Base-by-base conservation (phyloP, 1,140 invertebrate species). In the Pseudoatta argentina region DNA sequence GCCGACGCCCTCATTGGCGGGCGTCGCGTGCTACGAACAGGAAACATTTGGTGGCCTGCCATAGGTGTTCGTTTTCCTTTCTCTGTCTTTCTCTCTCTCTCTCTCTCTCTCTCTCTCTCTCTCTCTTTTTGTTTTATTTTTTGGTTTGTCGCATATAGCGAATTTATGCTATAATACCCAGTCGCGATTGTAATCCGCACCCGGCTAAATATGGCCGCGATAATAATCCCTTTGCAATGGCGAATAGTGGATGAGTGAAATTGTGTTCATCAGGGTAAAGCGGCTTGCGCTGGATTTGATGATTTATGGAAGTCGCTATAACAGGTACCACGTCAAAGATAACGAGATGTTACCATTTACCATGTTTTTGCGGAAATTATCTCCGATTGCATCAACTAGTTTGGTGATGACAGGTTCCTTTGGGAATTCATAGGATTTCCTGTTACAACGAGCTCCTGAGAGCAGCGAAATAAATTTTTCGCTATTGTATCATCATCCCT, bases 11-110 rank as follows among this genome's bases (percentile, higher is more conserved):
- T 89, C 76, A 81, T 89, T 86, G 87, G 69, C 75, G 48, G 69
- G 87, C 69, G 85, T 89, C 88, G 83, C 87, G 71, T 88, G 83
- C 63, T 89, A 71, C 83, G 76, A 81, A 71, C 87, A 88, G 88
- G 88, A 89, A 89, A 89, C 87, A 89, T 89, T 89, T 78, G 87
- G 87, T 81, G 82, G 88, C 83, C 83, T 72, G 63, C 64, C 44
- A 64, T 81, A 86, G 79, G 55, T 18, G 53, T 48, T 34, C 64
- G 21, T 27, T 71, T 51, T 79, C 16, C 55, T 63, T 59, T 63
- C 48, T 81, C 27, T 51, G 10, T 51, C 30, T 27, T 3, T 73
- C 6, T 75, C 48, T 75, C 14, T 48, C 44, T 55, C 21, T 18
- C 18, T 57, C 51, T 44, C 30, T 34, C 30, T 34, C 30, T 34